phyloP scores from a whole-genome alignment of 1,140 invertebrate genomes.

The Caenorhabditis tropicalis region DNA sequence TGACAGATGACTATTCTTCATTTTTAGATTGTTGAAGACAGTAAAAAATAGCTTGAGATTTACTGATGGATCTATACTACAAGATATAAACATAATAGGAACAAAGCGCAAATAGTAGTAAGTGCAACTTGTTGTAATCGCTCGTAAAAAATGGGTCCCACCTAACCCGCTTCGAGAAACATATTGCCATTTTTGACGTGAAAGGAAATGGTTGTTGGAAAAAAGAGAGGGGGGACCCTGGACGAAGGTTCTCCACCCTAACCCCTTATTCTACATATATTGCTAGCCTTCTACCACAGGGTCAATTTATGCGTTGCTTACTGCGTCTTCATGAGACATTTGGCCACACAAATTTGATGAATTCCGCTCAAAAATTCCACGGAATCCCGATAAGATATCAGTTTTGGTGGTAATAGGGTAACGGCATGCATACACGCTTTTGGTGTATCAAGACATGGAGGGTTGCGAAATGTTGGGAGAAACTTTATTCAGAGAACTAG shows the following conservation, averaged over 20 bases:
- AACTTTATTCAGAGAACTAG: neutral
- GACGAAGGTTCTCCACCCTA: neutral
- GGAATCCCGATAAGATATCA: slow-evolving; percentile 38
- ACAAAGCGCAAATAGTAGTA: neutral
- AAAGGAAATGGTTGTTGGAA: slow-evolving; percentile 29
- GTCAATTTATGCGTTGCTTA: slow-evolving; percentile 35
- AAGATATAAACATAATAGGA: neutral
- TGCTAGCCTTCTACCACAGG: neutral
- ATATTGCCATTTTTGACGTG: slow-evolving; percentile 40
- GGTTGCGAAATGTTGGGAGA: neutral
- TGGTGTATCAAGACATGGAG: neutral
- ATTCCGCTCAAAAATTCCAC: slow-evolving; percentile 39
- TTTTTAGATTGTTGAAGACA: too few species aligned
- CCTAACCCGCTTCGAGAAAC: slow-evolving; percentile 32
- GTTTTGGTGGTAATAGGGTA: slow-evolving; percentile 6
- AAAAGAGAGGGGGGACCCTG: neutral
- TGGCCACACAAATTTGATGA: slow-evolving; percentile 21
- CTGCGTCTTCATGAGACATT: slow-evolving; percentile 29
- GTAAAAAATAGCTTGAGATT: too few species aligned
- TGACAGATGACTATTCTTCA: too few species aligned
- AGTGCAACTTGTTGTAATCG: slow-evolving; percentile 7
- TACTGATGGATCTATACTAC: neutral
- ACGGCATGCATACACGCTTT: slow-evolving; percentile 7
- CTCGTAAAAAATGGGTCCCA: slow-evolving; percentile 25
- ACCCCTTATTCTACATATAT: neutral